phyloP scores from a whole-genome alignment of 1,140 invertebrate species.

The Argopecten irradians region DNA sequence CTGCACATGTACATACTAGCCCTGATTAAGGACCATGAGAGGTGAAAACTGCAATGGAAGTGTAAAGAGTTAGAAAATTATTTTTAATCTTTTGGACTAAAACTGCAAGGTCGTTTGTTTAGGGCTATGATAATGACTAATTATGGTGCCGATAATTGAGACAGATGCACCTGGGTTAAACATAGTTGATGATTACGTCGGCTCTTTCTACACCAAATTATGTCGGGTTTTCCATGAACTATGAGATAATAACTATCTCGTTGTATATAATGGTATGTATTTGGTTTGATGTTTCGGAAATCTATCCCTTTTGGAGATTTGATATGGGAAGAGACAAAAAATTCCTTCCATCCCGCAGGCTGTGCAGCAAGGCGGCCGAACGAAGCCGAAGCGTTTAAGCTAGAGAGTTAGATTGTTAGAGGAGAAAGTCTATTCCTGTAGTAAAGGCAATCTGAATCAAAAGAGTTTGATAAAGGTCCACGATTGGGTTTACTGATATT shows the following conservation, averaged over 20 bases:
- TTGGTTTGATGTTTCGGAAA: conserved; percentile 22
- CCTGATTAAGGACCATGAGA: conserved; percentile 21
- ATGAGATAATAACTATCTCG: not conserved
- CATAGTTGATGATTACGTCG: not conserved
- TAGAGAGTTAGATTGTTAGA: not conserved
- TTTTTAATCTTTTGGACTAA: conserved; percentile 2
- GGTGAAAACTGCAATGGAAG: not conserved
- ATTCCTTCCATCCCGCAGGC: not conserved
- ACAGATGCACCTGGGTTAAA: not conserved
- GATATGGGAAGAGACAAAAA: conserved; percentile 8
- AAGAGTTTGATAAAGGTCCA: not conserved
- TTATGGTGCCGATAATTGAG: not conserved
- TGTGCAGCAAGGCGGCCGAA: not conserved
- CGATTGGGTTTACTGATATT: not conserved
- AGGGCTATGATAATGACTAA: conserved; percentile 8
- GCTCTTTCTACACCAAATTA: conserved; percentile 15
- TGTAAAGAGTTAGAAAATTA: not conserved
- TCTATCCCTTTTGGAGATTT: conserved; percentile 13
- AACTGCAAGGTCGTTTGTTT: conserved; percentile 15
- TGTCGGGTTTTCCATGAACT: conserved; percentile 5
- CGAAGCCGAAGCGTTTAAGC: not conserved
- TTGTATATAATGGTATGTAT: conserved; percentile 12
- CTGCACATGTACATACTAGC: not conserved
- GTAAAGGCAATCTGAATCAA: conserved; percentile 18
- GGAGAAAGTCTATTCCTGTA: not conserved